These are phyloP conservation scores for Drosophila mercatorum DNA, from an alignment of 2,888 invertebrate genomes.

Conservation along the genomic window DNA sequence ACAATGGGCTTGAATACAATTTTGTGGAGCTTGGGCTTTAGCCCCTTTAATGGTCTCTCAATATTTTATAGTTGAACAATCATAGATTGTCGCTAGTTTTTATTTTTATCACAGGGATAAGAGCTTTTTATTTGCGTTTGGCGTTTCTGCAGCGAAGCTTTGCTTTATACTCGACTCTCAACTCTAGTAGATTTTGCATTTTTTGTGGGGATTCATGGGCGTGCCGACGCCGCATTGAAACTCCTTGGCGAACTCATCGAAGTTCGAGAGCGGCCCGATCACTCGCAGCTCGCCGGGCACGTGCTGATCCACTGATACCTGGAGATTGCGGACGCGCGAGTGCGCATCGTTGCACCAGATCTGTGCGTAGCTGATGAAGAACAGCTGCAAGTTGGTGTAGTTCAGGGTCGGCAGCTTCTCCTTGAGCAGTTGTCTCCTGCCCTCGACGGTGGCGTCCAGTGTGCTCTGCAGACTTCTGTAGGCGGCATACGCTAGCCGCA, in stretches of 20 bases:
- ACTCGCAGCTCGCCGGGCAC: constrained; percentile 75
- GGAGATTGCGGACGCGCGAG: constrained; percentile 43
- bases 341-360: constrained; percentile 79
- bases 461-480: constrained; percentile 74
- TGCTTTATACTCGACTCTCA: too few relatives aligned
- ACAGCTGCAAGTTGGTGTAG: constrained; percentile 78
- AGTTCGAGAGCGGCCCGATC: constrained; percentile 80
- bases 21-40: background rate
- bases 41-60: background rate
- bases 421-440: constrained; percentile 30
- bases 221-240: constrained; percentile 70
- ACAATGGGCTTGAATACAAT: background rate
- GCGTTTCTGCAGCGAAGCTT: too few relatives aligned
- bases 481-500: constrained; percentile 80
- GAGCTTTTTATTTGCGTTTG: background rate
- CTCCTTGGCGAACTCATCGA: constrained; percentile 77
- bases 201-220: constrained; percentile 76
- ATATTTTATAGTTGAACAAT: background rate
- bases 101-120: constrained; percentile 9
- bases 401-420: constrained; percentile 74
- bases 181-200: constrained; percentile 76
- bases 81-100: background rate
- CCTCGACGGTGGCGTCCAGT: constrained; percentile 22
- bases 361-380: constrained; percentile 82
- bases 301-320: constrained; percentile 66